Percentiles rank a stretch among this genome's conserved stretches.
phyloP scores from a whole-genome alignment of 2,888 invertebrate species.

The Busseola fusca region DNA sequence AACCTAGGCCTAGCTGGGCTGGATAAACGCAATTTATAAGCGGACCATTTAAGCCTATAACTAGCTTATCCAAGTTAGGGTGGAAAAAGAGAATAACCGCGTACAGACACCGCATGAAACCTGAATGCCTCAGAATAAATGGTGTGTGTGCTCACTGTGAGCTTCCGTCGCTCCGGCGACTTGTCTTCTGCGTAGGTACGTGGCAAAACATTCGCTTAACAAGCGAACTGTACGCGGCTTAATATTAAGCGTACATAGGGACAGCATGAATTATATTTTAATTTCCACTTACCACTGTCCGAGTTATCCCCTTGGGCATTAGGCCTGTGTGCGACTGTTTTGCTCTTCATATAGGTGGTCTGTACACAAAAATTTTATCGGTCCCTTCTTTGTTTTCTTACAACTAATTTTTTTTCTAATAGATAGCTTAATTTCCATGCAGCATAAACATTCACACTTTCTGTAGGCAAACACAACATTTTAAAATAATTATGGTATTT shows the following conservation, averaged over 20 bases:
- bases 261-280: neutral
- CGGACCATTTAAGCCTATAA: no score
- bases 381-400: slow-evolving; percentile 76
- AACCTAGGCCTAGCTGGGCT: neutral
- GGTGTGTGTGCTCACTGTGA: neutral
- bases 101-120: neutral
- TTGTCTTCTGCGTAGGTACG: no score
- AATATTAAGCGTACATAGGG: no score
- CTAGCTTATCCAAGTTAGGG: no score
- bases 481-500: slow-evolving; percentile 53
- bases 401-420: slow-evolving; percentile 74
- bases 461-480: slow-evolving; percentile 82
- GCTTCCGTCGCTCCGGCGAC: neutral
- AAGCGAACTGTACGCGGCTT: neutral
- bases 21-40: neutral
- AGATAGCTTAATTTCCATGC: slow-evolving; percentile 68
- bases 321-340: slow-evolving; percentile 68
- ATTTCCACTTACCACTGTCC: slow-evolving; percentile 69
- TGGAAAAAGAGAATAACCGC: neutral
- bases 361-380: slow-evolving; percentile 83
- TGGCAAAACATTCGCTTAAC: neutral
- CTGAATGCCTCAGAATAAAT: neutral
- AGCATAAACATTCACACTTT: slow-evolving; percentile 78
- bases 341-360: slow-evolving; percentile 74
- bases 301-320: slow-evolving; percentile 66